These are phyloP conservation scores for Falco naumanni DNA, from an alignment of 2,797 vertebrate genomes.

Conservation along the genomic window DNA sequence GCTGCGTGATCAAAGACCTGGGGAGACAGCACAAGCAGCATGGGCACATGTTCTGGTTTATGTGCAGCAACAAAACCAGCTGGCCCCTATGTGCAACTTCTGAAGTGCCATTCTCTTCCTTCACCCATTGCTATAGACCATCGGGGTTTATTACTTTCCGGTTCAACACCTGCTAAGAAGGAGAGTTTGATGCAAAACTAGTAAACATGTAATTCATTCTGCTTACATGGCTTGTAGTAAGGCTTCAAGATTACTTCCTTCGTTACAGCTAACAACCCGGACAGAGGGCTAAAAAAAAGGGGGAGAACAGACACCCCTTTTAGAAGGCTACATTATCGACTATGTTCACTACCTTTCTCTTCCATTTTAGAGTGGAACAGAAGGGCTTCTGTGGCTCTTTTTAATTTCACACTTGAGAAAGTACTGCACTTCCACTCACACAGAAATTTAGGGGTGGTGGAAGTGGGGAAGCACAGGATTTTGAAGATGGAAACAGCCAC, in stretches of 20 bases:
- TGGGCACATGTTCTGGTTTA: background rate
- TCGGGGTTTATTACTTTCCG: background rate
- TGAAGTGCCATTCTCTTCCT: background rate
- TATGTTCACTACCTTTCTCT: accelerated
- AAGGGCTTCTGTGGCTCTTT: background rate
- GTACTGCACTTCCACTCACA: accelerated
- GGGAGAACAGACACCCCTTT: background rate
- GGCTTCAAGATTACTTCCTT: background rate
- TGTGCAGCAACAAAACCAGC: background rate
- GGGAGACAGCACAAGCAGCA: background rate
- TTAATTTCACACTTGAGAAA: background rate
- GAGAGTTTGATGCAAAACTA: background rate
- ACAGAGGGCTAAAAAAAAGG: background rate
- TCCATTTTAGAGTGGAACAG: background rate
- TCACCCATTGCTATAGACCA: background rate
- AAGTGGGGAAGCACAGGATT: background rate
- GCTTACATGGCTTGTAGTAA: no score
- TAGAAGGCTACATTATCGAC: background rate
- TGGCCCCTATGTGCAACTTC: accelerated
- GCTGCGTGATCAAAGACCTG: background rate
- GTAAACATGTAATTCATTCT: background rate
- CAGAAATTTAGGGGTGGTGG: background rate
- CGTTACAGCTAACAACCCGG: background rate
- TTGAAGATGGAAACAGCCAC: background rate
- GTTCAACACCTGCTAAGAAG: background rate